Evolutionary conservation across 1,140 invertebrate species (phyloP).

Genomic region (Lycorma delicatula): DNA sequence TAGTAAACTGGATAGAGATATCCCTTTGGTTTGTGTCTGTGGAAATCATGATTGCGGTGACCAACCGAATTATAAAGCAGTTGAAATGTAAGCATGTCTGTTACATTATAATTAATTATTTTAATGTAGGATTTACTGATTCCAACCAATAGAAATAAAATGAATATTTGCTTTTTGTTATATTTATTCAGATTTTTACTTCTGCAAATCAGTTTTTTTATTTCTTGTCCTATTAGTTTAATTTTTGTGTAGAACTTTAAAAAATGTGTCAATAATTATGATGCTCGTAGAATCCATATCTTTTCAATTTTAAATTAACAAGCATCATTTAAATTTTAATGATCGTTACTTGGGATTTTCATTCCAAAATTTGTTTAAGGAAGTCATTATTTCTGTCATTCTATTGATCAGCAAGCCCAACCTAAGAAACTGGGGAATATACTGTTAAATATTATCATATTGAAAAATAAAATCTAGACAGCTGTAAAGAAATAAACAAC

Average conservation of each 20-base stretch:
- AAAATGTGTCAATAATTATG: background rate
- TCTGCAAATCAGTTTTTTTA: background rate
- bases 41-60: conserved; percentile 51
- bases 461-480: no score
- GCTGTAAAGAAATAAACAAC: no score
- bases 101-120: background rate
- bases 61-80: conserved; percentile 37
- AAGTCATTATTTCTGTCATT: no score
- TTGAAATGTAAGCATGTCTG: conserved; percentile 30
- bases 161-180: background rate
- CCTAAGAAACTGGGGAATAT: no score
- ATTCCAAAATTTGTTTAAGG: no score
- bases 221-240: background rate
- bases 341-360: no score
- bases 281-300: no score
- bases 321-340: no score
- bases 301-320: no score
- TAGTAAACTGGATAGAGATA: conserved; percentile 36
- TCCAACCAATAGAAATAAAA: background rate
- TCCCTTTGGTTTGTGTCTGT: conserved; percentile 46
- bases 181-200: background rate
- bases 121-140: background rate
- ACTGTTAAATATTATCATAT: no score
- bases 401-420: no score
- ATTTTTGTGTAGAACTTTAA: background rate